Percentiles rank a stretch among this genome's conserved stretches.
These are phyloP conservation scores for Achroia grisella DNA, from an alignment of 1,140 invertebrate species.

Conservation along the genomic window DNA sequence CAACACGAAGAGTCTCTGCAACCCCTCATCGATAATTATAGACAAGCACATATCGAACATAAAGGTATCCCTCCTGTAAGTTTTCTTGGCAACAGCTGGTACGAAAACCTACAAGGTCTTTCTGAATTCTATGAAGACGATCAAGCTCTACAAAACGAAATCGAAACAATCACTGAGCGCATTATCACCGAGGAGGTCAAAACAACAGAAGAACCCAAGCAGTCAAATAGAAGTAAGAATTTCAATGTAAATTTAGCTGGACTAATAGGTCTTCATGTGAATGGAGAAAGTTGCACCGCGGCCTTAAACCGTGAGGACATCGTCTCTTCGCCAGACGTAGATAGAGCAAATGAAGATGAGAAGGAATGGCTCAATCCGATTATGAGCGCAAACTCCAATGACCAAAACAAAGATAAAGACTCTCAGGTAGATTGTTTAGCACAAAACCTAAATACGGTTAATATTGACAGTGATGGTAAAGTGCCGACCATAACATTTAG, in stretches of 20 bases:
- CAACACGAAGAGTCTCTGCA: conserved; percentile 64
- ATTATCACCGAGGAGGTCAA: conserved; percentile 44
- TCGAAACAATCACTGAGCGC: conserved; percentile 49
- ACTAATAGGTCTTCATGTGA: conserved; percentile 53
- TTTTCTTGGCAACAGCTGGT: conserved; percentile 46
- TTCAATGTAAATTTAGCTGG: conserved; percentile 67
- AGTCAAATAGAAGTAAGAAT: conserved; percentile 34
- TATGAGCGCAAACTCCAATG: conserved; percentile 59
- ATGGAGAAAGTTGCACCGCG: conserved; percentile 39
- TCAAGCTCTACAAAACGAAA: conserved; percentile 39
- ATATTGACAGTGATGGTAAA: conserved; percentile 52
- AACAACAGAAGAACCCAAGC: conserved; percentile 18
- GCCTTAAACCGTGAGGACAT: conserved; percentile 32
- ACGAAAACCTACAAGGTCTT: conserved; percentile 58
- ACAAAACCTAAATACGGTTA: conserved; percentile 47
- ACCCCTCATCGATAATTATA: conserved; percentile 47
- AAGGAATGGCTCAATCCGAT: conserved; percentile 58
- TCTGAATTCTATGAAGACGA: conserved; percentile 69
- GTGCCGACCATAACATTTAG: conserved; percentile 68
- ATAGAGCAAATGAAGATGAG: conserved; percentile 36
- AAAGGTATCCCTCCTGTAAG: conserved; percentile 23
- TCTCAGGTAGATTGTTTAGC: conserved; percentile 46
- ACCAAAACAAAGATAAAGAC: conserved; percentile 29
- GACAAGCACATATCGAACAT: conserved; percentile 28
- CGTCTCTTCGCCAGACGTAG: conserved; percentile 36